Conservation (phyloP, 2,888 invertebrate species). For the Malthinus seriepunctatus region DNA sequence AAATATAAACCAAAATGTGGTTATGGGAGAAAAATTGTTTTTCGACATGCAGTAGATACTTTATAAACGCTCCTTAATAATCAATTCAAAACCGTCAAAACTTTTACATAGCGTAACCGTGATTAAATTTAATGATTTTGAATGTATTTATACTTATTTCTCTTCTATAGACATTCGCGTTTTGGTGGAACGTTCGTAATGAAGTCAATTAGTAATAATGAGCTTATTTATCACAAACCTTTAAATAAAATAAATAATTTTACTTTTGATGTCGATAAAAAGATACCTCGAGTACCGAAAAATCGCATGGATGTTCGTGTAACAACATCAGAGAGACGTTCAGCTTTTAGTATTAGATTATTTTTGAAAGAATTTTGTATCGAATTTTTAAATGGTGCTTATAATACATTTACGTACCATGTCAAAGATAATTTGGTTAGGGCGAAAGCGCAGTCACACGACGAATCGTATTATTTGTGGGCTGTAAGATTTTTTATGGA, state of each 20-base stretch:
- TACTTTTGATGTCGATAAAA: conserved; percentile 77
- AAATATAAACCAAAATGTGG: too few relatives aligned
- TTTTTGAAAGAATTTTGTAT: conserved; percentile 94
- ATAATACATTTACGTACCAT: conserved; percentile 89
- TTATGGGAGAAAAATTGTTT: too few relatives aligned
- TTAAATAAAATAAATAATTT: conserved; percentile 75
- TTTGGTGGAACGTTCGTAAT: conserved; percentile 94
- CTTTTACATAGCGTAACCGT: too few relatives aligned
- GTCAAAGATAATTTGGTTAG: conserved; percentile 77
- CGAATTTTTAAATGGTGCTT: conserved; percentile 89
- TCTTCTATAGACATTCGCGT: conserved; percentile 74
- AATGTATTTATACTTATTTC: conserved; percentile 3
- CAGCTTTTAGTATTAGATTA: conserved; percentile 86
- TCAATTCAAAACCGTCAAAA: too few relatives aligned
- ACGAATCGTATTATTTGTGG: conserved; percentile 95
- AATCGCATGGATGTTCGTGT: conserved; percentile 75
- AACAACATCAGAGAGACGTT: conserved; percentile 69
- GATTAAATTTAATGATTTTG: too few relatives aligned
- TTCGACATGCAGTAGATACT: too few relatives aligned
- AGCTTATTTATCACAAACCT: conserved; percentile 87
- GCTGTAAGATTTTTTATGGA: conserved; percentile 95
- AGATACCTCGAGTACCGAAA: conserved; percentile 71
- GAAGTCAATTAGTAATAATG: conserved; percentile 87
- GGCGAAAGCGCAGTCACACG: conserved; percentile 74
- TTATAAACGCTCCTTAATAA: too few relatives aligned